These are phyloP conservation scores for Dromaius novaehollandiae DNA, from an alignment of 2,113 vertebrate species.

Conservation along the genomic window DNA sequence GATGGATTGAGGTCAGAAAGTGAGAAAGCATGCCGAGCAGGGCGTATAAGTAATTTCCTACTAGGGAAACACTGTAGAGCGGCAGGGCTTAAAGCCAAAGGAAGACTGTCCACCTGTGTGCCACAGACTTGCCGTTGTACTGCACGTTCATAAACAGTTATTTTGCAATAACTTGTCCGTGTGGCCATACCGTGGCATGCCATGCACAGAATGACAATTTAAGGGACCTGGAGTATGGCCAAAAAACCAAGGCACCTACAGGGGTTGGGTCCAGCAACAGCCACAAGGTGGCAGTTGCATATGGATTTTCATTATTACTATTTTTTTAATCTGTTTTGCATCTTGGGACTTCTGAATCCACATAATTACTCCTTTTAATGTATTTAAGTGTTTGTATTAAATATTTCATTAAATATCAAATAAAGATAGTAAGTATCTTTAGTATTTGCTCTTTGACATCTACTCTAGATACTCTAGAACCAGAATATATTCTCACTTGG, in stretches of 20 bases:
- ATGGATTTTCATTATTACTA: background rate
- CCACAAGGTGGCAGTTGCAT: background rate
- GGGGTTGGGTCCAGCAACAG: background rate
- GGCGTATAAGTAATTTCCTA: background rate
- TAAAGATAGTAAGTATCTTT: fast-evolving
- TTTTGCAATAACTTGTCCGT: background rate
- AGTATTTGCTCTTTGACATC: background rate
- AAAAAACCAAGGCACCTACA: background rate
- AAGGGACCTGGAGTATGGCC: background rate
- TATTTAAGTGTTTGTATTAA: background rate
- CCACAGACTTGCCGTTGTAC: background rate
- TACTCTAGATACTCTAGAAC: background rate
- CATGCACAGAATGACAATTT: background rate
- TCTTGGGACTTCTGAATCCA: background rate
- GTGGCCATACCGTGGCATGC: no score
- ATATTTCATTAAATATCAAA: background rate
- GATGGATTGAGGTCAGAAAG: background rate
- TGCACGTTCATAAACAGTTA: background rate
- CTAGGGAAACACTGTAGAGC: background rate
- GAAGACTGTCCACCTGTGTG: background rate
- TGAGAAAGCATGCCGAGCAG: background rate
- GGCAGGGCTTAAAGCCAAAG: background rate
- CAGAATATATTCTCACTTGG: background rate
- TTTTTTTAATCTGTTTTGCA: background rate
- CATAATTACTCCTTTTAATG: background rate